Conservation (phyloP, 1,140 invertebrate species). For the Nylanderia fulva region DNA sequence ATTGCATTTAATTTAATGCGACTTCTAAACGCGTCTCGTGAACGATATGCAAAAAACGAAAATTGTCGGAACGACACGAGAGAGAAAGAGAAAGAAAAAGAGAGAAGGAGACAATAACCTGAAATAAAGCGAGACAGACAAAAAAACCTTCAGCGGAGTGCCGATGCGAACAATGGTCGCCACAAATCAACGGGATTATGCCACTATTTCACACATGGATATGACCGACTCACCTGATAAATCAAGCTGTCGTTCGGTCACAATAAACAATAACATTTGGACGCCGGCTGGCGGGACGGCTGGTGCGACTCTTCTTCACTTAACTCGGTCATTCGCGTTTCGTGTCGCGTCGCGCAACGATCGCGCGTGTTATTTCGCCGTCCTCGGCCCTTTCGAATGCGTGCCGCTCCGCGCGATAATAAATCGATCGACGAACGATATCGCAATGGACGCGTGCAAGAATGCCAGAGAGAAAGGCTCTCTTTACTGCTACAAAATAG, state of each 20-base stretch:
- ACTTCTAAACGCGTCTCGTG: conserved; percentile 59
- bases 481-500: conserved; percentile 1
- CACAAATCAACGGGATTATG: conserved; percentile 85
- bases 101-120: conserved; percentile 71
- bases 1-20: conserved; percentile 23
- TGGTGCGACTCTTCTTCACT: conserved; percentile 78
- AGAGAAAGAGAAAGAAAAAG: conserved; percentile 51
- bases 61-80: conserved; percentile 61
- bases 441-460: conserved; percentile 63
- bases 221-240: conserved; percentile 81
- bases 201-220: conserved; percentile 84
- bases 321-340: conserved; percentile 77
- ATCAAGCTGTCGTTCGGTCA: conserved; percentile 82
- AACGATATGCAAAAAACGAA: conserved; percentile 56
- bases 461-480: conserved; percentile 52
- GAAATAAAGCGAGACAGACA: conserved; percentile 61
- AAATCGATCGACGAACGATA: conserved; percentile 69
- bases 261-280: conserved; percentile 84
- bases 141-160: conserved; percentile 78
- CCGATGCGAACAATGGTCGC: conserved; percentile 81
- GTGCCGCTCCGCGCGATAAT: conserved; percentile 70
- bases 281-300: conserved; percentile 75
- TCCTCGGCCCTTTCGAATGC: conserved; percentile 64
- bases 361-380: conserved; percentile 72
- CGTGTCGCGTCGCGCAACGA: conserved; percentile 54